Conservation (phyloP, 2,113 vertebrate species). For the Corythornis madagascariensis region DNA sequence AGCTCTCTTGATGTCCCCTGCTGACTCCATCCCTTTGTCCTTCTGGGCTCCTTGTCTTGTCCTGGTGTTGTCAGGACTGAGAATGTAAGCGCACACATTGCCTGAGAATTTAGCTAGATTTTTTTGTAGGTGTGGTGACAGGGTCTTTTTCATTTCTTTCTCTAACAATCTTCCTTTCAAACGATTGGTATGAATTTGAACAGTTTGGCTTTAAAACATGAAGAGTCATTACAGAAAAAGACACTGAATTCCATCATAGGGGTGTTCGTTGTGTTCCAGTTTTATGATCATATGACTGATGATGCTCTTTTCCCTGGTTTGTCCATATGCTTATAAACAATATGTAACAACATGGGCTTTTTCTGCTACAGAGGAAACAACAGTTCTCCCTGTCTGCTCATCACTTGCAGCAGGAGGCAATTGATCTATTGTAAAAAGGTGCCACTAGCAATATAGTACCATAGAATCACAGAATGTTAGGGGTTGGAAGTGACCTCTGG, state of each 20-base stretch:
- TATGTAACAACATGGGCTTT: background rate
- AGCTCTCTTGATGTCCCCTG: fast-evolving
- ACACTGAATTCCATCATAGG: background rate
- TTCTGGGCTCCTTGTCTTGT: background rate
- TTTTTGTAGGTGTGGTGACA: background rate
- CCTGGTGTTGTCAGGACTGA: background rate
- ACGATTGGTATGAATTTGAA: background rate
- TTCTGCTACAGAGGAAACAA: background rate
- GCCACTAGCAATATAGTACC: background rate
- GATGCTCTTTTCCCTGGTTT: background rate
- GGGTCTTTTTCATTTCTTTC: background rate
- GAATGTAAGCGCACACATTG: background rate
- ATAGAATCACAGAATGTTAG: no score
- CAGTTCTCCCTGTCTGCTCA: background rate
- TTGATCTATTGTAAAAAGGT: background rate
- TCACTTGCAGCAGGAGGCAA: background rate
- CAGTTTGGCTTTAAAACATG: background rate
- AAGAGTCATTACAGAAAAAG: background rate
- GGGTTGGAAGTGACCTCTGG: no score
- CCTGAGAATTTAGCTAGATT: background rate
- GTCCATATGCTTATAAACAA: background rate
- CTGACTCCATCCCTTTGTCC: background rate
- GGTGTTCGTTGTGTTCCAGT: background rate
- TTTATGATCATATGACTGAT: background rate
- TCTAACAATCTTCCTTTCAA: background rate